Evolutionary conservation across 92 coral and sea anemone genomes (phyloP).

Genomic region (Parazoanthus atlanticus): DNA sequence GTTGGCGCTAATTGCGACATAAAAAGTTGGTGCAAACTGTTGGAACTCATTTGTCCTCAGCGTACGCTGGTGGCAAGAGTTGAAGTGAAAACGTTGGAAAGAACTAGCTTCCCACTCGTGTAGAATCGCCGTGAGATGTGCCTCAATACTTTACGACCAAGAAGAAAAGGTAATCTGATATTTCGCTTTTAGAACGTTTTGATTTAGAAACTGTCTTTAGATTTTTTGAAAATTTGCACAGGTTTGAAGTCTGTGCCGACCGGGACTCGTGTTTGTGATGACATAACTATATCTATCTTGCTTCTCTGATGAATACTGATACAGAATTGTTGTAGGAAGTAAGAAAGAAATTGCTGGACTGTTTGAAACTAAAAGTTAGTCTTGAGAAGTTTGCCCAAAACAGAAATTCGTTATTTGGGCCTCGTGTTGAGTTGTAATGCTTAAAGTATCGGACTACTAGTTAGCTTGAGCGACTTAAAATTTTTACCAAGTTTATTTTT

Average conservation of each 20-base stretch:
- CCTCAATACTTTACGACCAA: background rate
- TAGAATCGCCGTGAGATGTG: background rate
- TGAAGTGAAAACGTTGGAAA: too few species aligned
- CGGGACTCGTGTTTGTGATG: background rate
- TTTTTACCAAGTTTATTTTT: background rate
- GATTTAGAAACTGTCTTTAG: background rate
- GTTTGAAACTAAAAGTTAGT: background rate
- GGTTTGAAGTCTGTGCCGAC: background rate
- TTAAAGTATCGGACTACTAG: background rate
- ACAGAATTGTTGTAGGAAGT: background rate
- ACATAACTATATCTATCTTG: background rate
- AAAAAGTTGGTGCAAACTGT: too few species aligned
- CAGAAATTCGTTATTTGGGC: background rate
- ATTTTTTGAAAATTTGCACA: background rate
- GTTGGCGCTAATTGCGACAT: too few species aligned
- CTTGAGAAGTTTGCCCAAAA: background rate
- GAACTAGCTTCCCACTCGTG: too few species aligned
- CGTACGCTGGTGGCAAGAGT: too few species aligned
- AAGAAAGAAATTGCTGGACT: background rate
- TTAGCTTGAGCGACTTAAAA: background rate
- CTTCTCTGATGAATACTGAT: background rate
- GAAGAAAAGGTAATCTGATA: background rate
- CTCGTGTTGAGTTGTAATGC: background rate
- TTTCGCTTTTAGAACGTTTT: too few species aligned
- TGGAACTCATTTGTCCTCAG: too few species aligned